Base-by-base conservation (phyloP, 1,140 invertebrate genomes). In the Drosophila mauritiana region DNA sequence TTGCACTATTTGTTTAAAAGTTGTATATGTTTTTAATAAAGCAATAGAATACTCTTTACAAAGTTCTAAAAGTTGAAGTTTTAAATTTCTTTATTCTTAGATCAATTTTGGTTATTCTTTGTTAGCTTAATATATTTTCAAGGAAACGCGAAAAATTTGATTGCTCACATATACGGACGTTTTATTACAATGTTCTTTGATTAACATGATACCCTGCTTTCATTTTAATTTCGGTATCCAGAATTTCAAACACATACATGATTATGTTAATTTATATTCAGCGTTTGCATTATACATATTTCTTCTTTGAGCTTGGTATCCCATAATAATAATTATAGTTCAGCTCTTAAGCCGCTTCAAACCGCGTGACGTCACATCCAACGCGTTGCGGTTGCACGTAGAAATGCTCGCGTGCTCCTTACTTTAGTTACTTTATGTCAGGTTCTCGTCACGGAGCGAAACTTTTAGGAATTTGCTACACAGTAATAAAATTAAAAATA, bases 251-350 rank as follows among this genome's bases (percentile, higher is more conserved):
- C 6, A 42, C 8, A 20, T 43, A 43, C 40, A 43, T 7, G 15
- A 43, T 43, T 17, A 17, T n/a, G 20, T 48, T 48, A 25, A 5
- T 48, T 48, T 13, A 25, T 48, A 13, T 27, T 27, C 37, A 39
- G 37, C 3, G 22, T 13, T 46, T 22, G 17, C 20, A 25, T 22
- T 22, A 43, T 22, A 46, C 17, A 22, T 22, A 4, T 46, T 11
- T 46, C 20, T 5, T 46, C 11, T 48, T 48, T 48, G 22, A 48
- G 45, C 45, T 6, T 6, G 6, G 4, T 5, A 20, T 45, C 17
- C 42, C n/a, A 12, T 22, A 46, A 46, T 25, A 25, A 27, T 48
- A 27, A 46, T 25, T 48, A 48, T 48, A 27, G 22, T 27, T 48
- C 13, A 27, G 17, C 17, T 10, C 12, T 46, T 17, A 25, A 46